These are phyloP conservation scores for Arnoldichthys spilopterus DNA, from an alignment of 2,797 vertebrate genomes.

Conservation along the genomic window DNA sequence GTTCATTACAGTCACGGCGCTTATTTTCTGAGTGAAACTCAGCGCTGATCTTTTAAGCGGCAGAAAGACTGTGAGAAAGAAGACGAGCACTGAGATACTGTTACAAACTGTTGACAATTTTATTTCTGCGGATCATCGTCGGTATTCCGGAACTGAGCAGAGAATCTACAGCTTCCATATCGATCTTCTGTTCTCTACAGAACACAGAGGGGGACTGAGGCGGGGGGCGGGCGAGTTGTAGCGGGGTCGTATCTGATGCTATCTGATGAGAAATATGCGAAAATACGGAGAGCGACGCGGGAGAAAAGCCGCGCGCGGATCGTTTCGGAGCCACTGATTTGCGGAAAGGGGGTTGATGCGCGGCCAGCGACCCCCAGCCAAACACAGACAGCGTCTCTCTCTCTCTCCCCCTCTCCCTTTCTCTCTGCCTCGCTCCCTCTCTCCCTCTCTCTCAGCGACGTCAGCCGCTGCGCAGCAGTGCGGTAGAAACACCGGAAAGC, in stretches of 20 bases:
- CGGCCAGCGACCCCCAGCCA: slow-evolving; percentile 3
- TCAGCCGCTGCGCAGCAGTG: slow-evolving; percentile 93
- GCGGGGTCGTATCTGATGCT: neutral
- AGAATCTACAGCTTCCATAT: neutral
- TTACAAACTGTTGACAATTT: neutral
- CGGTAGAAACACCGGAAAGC: slow-evolving; percentile 78
- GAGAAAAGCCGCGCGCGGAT: slow-evolving; percentile 1
- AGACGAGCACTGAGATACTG: neutral
- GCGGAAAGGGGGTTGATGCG: neutral
- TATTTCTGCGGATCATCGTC: neutral
- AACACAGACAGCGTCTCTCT: neutral
- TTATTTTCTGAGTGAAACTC: neutral
- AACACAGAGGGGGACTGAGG: neutral
- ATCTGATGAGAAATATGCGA: neutral
- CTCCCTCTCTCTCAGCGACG: slow-evolving; percentile 70
- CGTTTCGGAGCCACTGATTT: slow-evolving; percentile 1
- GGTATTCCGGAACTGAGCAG: neutral
- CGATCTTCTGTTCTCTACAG: neutral
- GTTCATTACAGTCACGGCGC: too few species aligned
- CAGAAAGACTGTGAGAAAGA: neutral
- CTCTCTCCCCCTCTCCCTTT: neutral
- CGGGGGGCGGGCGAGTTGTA: neutral
- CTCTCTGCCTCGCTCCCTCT: neutral
- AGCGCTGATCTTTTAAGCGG: neutral
- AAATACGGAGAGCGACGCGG: neutral